phyloP scores from a whole-genome alignment of 2,113 vertebrate species.

The Mixornis gularis region DNA sequence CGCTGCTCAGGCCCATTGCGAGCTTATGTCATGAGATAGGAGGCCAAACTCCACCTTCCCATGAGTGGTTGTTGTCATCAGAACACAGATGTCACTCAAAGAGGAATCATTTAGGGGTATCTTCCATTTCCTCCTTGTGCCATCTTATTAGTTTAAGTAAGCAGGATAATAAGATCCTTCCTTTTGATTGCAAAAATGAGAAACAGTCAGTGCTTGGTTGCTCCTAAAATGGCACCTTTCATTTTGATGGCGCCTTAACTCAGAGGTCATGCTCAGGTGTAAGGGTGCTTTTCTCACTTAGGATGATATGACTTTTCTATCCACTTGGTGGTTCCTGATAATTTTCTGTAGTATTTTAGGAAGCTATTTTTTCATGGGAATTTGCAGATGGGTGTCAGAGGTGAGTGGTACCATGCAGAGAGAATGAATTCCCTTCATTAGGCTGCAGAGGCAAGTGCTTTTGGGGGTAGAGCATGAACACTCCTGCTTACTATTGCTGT shows the following conservation, averaged over 20 bases:
- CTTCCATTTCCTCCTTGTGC: background rate
- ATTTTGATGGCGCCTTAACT: background rate
- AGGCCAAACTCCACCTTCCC: background rate
- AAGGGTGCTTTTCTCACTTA: background rate
- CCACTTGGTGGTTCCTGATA: background rate
- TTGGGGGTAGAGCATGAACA: background rate
- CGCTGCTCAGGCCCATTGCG: accelerated
- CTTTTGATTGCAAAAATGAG: background rate
- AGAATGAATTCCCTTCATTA: background rate
- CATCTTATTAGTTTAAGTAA: background rate
- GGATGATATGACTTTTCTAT: background rate
- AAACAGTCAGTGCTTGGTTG: background rate
- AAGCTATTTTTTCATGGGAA: background rate
- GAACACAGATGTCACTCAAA: background rate
- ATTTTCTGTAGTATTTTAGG: background rate
- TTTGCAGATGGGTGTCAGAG: background rate
- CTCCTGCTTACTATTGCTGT: background rate
- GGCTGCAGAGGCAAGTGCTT: background rate
- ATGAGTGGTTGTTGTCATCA: background rate
- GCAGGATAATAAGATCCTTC: background rate
- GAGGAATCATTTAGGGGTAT: background rate
- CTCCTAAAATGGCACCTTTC: background rate
- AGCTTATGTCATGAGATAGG: background rate
- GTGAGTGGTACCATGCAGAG: background rate
- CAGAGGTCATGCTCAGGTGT: background rate